Percentiles rank a stretch among this genome's conserved stretches.
phyloP scores from a whole-genome alignment of 1,140 invertebrate species.

The Metaphire vulgaris region DNA sequence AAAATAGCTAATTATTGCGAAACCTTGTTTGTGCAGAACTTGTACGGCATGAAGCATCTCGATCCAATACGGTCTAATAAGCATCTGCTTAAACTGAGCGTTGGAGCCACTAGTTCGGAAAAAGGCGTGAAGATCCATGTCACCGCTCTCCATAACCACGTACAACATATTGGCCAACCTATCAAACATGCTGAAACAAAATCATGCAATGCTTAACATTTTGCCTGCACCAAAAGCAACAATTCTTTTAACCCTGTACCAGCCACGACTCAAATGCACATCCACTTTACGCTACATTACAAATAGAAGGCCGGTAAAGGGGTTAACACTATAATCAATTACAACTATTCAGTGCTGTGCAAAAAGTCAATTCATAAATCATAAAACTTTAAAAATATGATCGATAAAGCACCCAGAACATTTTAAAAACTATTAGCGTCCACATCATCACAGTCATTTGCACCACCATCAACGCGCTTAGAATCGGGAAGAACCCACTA shows the following conservation, averaged over 20 bases:
- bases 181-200: conserved; percentile 54
- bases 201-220: conserved; percentile 12
- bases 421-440: too few species aligned
- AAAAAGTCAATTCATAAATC: not conserved
- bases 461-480: too few species aligned
- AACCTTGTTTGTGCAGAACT: conserved; percentile 81
- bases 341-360: not conserved
- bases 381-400: too few species aligned
- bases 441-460: too few species aligned
- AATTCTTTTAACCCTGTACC: not conserved
- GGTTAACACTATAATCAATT: not conserved
- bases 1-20: too few species aligned
- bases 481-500: conserved; percentile 64
- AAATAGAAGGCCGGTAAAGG: not conserved
- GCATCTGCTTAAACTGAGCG: conserved; percentile 52
- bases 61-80: conserved; percentile 80
- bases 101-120: conserved; percentile 61
- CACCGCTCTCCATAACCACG: conserved; percentile 87
- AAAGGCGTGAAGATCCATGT: conserved; percentile 74
- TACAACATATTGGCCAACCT: conserved; percentile 57
- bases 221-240: not conserved
- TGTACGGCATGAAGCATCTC: conserved; percentile 87
- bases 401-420: too few species aligned
- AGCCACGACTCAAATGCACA: not conserved
- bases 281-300: not conserved